A percentile compares a stretch with the other conserved stretches of the same genome.
These are phyloP conservation scores for Pseudobourletiella spinata DNA, from an alignment of 1,140 invertebrate genomes.

Conservation along the genomic window DNA sequence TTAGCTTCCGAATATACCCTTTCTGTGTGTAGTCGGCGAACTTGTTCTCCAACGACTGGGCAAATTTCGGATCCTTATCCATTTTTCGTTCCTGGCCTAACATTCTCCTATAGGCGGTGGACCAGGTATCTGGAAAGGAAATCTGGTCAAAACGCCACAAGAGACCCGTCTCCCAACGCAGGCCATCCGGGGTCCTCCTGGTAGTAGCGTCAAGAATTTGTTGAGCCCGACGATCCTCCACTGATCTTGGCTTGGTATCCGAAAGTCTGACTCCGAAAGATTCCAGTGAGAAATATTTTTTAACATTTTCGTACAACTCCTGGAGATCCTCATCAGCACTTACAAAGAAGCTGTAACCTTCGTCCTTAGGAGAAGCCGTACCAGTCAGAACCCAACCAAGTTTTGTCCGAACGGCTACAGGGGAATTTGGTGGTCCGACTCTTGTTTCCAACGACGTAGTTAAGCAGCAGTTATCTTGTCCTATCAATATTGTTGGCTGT, in stretches of 20 bases:
- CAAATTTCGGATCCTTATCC: slow-evolving; percentile 3
- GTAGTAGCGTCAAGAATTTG: slow-evolving; percentile 3
- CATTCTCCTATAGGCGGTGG: slow-evolving; percentile 4
- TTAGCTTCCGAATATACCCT: slow-evolving; percentile 12
- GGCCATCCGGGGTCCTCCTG: slow-evolving; percentile 5
- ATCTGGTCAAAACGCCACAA: not conserved
- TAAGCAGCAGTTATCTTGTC: not conserved
- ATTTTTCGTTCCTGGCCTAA: slow-evolving; percentile 11
- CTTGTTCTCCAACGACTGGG: not conserved
- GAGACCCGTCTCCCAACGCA: slow-evolving; percentile 8
- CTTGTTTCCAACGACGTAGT: not conserved
- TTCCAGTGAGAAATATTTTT: slow-evolving; percentile 13
- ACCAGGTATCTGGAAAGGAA: no score
- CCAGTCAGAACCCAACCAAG: not conserved
- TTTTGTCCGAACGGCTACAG: not conserved
- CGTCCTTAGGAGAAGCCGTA: no score
- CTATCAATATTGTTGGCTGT: slow-evolving; percentile 7
- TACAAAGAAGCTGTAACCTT: no score
- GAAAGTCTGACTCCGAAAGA: slow-evolving; percentile 5
- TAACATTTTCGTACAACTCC: slow-evolving; percentile 11
- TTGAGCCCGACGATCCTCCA: slow-evolving; percentile 7
- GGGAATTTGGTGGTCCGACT: not conserved
- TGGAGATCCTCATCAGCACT: no score
- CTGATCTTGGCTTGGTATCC: not conserved
- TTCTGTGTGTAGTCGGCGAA: slow-evolving; percentile 11